Conservation (phyloP, 2,888 invertebrate genomes). For the Liopterus haemorrhoidalis region DNA sequence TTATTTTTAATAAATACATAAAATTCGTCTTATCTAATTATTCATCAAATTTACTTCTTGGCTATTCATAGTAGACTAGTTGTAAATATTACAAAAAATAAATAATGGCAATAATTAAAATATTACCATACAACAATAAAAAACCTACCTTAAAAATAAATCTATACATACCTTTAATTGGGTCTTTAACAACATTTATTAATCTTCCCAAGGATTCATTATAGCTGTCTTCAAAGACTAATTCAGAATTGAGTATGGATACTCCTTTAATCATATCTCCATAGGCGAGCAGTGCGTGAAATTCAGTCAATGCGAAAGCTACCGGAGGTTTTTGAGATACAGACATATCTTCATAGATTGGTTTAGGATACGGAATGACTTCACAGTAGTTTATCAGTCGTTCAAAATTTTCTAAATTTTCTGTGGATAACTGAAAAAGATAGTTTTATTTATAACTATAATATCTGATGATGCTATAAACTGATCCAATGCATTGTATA, state of each 20-base stretch:
- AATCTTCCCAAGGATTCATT: constrained; percentile 75
- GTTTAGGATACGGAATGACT: constrained; percentile 41
- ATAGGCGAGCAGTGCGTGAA: constrained; percentile 81
- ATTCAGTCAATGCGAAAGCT: constrained; percentile 80
- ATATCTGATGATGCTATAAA: constrained; percentile 28
- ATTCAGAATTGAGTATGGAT: constrained; percentile 76
- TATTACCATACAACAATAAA: no score
- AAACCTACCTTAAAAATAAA: no score
- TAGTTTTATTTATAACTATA: neutral
- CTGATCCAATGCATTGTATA: no score
- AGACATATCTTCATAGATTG: constrained; percentile 40
- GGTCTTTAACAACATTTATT: constrained; percentile 74
- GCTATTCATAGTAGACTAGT: no score
- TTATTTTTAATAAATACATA: neutral
- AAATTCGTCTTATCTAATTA: neutral
- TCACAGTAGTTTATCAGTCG: constrained; percentile 31
- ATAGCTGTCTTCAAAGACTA: constrained; percentile 80
- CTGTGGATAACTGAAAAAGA: constrained; percentile 3
- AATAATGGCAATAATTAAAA: no score
- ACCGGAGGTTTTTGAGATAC: constrained; percentile 51
- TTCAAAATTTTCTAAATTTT: constrained; percentile 15
- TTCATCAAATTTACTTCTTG: no score
- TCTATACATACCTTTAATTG: constrained; percentile 51
- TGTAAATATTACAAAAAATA: no score
- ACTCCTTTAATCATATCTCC: constrained; percentile 77